Evolutionary conservation across 1,140 invertebrate genomes (phyloP), one percentile per base, ranked within the genome.

Genomic region (Manduca sexta): DNA sequence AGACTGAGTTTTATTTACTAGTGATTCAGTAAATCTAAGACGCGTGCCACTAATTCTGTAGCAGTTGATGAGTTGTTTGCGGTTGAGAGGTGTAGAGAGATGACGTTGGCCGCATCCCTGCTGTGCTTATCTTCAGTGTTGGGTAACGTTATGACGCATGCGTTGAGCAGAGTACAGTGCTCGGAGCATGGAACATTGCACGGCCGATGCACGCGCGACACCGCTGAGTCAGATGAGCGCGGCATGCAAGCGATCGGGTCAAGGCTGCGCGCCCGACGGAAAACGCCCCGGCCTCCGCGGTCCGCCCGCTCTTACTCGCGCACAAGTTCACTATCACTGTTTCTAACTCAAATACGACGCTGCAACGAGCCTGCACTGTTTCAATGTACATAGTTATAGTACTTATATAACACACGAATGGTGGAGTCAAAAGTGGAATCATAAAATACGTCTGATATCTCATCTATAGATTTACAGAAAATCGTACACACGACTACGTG

Each of bases 211-310:
- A 42, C 31, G 46, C 43, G 47, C 47, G 39, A 56, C 54, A 37
- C 38, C 15, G 42, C 38, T 50, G 51, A 54, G 38, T 59, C 47
- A 59, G 42, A 14, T 14, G 37, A 40, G 68, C 62, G 68, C 42
- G 42, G 13, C 59, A 54, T 56, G 58, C 47, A 56, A 52, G 56
- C 48, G 58, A 49, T 40, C 62, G 53, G 65, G 66, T 76, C 73
- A 76, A 76, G 73, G 70, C 64, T 69, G 56, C 52, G 55, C 52
- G 52, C 40, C 49, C 54, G 57, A 38, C 52, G 46, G 42, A 44
- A 44, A 44, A 44, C 17, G 40, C n/a, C 40, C 21, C 7, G 33
- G 8, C 35, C n/a, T n/a, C n/a, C n/a, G n/a, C n/a, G n/a, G n/a
- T 14, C 16, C 34, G 50, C n/a, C 50, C 31, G 15, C 33, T 52